Evolutionary conservation across 2,113 vertebrate genomes (phyloP).

Genomic region (Dissostichus mawsoni): DNA sequence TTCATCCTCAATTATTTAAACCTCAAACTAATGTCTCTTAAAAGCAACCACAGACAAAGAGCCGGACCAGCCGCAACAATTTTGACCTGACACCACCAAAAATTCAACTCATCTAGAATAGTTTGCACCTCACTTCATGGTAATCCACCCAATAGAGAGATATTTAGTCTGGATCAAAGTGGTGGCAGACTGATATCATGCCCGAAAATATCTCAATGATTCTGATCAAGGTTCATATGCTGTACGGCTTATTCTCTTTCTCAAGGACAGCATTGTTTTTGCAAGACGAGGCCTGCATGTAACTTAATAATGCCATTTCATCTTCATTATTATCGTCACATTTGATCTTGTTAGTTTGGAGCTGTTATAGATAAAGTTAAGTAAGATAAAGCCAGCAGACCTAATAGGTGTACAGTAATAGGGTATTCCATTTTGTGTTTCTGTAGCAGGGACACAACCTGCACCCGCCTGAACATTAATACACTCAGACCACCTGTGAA

Average conservation of each 20-base stretch:
- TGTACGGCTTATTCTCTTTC: not conserved
- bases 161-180: too few species aligned
- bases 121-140: too few species aligned
- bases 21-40: slow-evolving; percentile 20
- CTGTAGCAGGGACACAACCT: slow-evolving; percentile 7
- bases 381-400: not conserved
- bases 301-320: not conserved
- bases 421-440: slow-evolving; percentile 7
- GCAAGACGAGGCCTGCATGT: not conserved
- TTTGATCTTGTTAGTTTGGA: not conserved
- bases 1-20: slow-evolving; percentile 26
- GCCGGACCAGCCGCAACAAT: too few species aligned
- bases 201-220: too few species aligned
- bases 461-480: slow-evolving; percentile 42
- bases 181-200: too few species aligned
- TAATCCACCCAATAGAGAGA: too few species aligned
- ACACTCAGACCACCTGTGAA: slow-evolving; percentile 46
- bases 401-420: not conserved
- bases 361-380: too few species aligned
- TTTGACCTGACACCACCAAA: too few species aligned
- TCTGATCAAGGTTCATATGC: not conserved
- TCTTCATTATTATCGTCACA: not conserved
- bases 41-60: slow-evolving; percentile 25
- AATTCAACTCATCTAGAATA: too few species aligned
- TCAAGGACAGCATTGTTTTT: not conserved